A percentile compares a stretch with the other conserved stretches of the same genome.
Conservation (phyloP, 2,113 vertebrate species). For the Catharus fuscescens region DNA sequence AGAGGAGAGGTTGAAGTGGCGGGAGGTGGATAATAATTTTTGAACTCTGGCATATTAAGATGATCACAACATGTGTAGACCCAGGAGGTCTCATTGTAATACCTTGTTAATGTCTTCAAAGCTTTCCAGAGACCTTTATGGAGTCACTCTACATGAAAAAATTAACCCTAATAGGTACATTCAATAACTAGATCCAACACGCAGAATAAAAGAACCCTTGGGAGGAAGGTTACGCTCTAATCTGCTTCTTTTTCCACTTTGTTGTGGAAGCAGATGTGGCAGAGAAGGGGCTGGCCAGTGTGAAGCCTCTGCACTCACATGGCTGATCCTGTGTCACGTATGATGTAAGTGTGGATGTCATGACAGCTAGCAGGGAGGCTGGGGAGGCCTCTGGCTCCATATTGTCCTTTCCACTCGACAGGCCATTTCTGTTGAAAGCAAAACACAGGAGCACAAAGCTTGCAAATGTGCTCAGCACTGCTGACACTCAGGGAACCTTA, state of each 20-base stretch:
- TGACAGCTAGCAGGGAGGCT: background rate
- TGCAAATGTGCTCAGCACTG: background rate
- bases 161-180: background rate
- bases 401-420: background rate
- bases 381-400: background rate
- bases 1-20: background rate
- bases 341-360: background rate
- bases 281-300: accelerated
- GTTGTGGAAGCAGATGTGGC: background rate
- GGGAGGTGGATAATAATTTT: background rate
- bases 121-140: background rate
- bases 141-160: background rate
- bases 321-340: background rate
- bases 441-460: background rate
- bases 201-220: background rate
- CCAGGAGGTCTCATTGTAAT: background rate
- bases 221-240: background rate
- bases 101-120: background rate
- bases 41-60: background rate
- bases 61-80: background rate
- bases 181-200: background rate
- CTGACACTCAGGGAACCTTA: background rate
- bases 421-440: background rate
- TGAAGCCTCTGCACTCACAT: background rate
- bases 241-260: background rate